These are phyloP conservation scores for Recurvirostra avosetta DNA, from an alignment of 2,113 vertebrate species.

Conservation along the genomic window DNA sequence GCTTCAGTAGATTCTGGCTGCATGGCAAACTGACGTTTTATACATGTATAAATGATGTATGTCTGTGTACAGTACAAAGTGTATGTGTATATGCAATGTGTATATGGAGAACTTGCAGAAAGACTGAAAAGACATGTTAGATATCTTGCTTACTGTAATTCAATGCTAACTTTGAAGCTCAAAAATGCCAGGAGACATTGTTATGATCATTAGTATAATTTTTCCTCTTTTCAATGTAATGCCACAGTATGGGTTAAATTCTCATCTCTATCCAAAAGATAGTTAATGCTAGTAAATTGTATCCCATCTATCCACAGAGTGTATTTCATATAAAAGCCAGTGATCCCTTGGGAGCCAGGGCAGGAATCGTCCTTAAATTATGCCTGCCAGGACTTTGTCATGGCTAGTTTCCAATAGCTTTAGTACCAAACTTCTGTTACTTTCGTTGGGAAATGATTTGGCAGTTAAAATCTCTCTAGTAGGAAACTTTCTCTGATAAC, in stretches of 20 bases:
- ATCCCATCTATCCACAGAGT: no score
- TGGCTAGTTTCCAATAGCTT: not conserved
- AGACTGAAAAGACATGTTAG: not conserved
- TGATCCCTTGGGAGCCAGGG: no score
- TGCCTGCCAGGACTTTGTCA: not conserved
- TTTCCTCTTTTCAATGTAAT: not conserved
- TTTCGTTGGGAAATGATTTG: not conserved
- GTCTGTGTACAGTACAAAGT: not conserved
- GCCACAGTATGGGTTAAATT: not conserved
- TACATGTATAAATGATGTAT: not conserved
- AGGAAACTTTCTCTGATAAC: not conserved
- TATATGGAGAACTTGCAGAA: not conserved
- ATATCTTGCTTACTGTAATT: not conserved
- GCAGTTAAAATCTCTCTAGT: not conserved
- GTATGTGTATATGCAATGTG: accelerated
- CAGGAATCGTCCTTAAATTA: no score
- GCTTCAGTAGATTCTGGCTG: not conserved
- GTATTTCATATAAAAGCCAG: no score
- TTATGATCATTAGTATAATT: not conserved
- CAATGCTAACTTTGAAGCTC: not conserved
- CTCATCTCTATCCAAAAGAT: not conserved
- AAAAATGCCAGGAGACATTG: not conserved
- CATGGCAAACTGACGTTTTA: not conserved
- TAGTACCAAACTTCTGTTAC: not conserved
- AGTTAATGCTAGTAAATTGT: not conserved